Evolutionary conservation across 2,113 vertebrate genomes (phyloP), one percentile per base, ranked within the genome.

Genomic region (Trichomycterus rosablanca): DNA sequence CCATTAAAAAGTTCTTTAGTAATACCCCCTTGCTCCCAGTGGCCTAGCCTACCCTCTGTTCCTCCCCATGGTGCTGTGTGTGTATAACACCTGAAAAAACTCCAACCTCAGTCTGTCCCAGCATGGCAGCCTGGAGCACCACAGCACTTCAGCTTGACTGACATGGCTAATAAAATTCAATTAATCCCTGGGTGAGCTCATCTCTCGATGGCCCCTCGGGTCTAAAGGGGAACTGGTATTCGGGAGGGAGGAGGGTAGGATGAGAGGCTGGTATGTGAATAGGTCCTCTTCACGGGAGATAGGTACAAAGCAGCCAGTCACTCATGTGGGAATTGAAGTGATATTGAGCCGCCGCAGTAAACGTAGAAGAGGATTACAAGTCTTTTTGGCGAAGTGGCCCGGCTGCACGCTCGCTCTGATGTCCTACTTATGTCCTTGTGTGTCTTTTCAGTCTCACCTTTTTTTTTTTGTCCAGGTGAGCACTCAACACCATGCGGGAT

Each of bases 371-470:
- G 66, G 55, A 60, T 73, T 68, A 73, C 61, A 67, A 67, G 58
- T 83, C 84, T 85, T 67, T 55, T 51, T 66, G 50, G 42, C 19
- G 23, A 71, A 57, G 44, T 42, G 12, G 46, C 50, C 50, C 40
- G 28, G 55, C 51, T 66, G 40, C 35, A 44, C 51, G 22, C 59
- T 61, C 22, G 44, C 35, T 61, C 63, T 43, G 11, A 32, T 37
- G 69, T 63, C 58, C 63, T 58, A 40, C 64, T 63, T 43, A 18
- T 39, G 69, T 72, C 69, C 63, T 71, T 58, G 52, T 63, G 45
- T 40, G 57, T 62, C 63, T 66, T 61, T 43, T 45, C 51, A 56
- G 51, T 28, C 32, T 48, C 12, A 12, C 56, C 46, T 11, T 64
- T 1, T 37, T 51, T 11, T 64, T 1, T 37, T 51, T 12, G 24